Percentiles rank a stretch among this genome's conserved stretches.
These are phyloP conservation scores for Ammospiza maritima DNA, from an alignment of 2,797 vertebrate genomes.

Conservation along the genomic window DNA sequence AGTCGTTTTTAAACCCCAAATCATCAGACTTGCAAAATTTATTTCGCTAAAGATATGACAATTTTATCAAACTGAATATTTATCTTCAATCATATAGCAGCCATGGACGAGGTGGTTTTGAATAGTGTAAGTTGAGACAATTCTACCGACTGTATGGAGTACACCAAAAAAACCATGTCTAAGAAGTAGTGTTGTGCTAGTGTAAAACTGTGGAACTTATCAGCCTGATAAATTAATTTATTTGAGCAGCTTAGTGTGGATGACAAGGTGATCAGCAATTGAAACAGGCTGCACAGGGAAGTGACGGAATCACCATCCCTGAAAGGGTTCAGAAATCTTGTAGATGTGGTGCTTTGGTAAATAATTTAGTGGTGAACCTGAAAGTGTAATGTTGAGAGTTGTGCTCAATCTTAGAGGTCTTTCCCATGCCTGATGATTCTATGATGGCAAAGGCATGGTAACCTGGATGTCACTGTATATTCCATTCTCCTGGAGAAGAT, in stretches of 20 bases:
- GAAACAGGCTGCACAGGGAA: not conserved
- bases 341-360: not conserved
- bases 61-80: not conserved
- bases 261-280: not conserved
- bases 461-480: not conserved
- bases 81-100: not conserved
- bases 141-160: not conserved
- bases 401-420: not conserved
- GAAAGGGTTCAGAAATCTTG: not conserved
- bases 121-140: not conserved
- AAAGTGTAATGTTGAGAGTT: not conserved
- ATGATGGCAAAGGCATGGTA: not conserved
- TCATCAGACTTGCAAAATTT: not conserved
- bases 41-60: not conserved
- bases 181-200: not conserved
- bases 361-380: not conserved
- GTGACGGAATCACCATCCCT: accelerated
- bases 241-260: not conserved
- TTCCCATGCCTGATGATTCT: not conserved
- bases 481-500: not conserved
- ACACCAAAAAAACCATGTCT: not conserved
- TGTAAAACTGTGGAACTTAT: not conserved
- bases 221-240: not conserved
- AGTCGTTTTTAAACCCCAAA: not conserved
- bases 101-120: not conserved